These are phyloP conservation scores for Odocoileus hemionus DNA, from an alignment of 2,113 vertebrate genomes.

Conservation along the genomic window DNA sequence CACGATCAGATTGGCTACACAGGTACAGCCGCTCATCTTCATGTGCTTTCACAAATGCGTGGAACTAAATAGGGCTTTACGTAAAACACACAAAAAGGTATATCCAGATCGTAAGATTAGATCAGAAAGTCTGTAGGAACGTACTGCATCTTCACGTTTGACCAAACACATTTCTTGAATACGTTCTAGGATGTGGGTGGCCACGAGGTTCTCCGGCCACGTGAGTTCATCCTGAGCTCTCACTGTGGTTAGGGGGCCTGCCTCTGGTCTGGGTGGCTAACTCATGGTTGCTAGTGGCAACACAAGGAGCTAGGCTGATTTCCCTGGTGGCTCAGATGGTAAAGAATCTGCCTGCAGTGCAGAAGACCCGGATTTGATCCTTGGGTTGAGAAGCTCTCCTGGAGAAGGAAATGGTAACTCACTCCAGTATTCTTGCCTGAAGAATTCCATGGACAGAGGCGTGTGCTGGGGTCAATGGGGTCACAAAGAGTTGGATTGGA, in stretches of 20 bases:
- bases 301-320: neutral
- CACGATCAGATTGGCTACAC: neutral
- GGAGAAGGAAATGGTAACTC: neutral
- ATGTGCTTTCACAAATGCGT: neutral
- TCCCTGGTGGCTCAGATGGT: neutral
- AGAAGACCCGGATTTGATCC: rapidly evolving
- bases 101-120: neutral
- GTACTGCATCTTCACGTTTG: rapidly evolving
- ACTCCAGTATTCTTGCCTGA: neutral
- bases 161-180: neutral
- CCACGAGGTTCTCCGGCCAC: neutral
- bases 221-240: neutral
- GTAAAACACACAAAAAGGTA: neutral
- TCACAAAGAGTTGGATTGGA: neutral
- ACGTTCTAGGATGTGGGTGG: rapidly evolving
- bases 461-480: neutral
- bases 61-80: neutral
- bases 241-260: neutral
- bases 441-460: neutral
- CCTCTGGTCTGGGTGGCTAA: neutral
- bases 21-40: neutral
- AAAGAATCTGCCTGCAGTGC: neutral
- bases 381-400: neutral
- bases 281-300: neutral
- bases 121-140: neutral